phyloP scores from a whole-genome alignment of 2,888 invertebrate species.

The Resseliella maxima region DNA sequence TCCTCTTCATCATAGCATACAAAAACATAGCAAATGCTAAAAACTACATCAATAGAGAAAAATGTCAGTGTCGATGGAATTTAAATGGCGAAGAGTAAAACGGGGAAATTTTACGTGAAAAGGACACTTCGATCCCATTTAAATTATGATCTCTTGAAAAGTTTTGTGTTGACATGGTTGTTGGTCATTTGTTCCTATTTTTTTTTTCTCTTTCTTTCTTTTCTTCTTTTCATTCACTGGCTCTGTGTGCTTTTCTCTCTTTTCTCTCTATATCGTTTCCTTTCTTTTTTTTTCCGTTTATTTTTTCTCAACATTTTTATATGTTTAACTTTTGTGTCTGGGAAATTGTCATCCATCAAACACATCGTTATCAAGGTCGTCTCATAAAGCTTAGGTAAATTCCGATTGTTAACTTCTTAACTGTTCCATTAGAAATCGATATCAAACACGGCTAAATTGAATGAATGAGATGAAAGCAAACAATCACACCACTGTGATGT shows the following conservation, averaged over 20 bases:
- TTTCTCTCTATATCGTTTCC: background rate
- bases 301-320: background rate
- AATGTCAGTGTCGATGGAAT: background rate
- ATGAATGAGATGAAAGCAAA: background rate
- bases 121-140: background rate
- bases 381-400: slow-evolving; percentile 36
- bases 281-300: background rate
- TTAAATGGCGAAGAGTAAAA: background rate
- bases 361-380: slow-evolving; percentile 48
- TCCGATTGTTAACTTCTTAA: background rate
- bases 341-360: slow-evolving; percentile 35
- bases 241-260: too few relatives aligned
- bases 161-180: too few relatives aligned
- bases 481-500: background rate
- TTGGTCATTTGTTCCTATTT: too few relatives aligned
- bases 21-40: slow-evolving; percentile 7
- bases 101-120: too few relatives aligned
- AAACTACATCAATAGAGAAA: slow-evolving; percentile 2
- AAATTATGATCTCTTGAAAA: background rate
- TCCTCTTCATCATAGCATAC: background rate
- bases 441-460: background rate
- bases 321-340: background rate
- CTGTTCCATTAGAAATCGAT: background rate
- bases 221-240: too few relatives aligned
- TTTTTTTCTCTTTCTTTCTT: too few relatives aligned